Base-by-base conservation (phyloP, 2,113 vertebrate genomes). In the Nycticryphes semicollaris region DNA sequence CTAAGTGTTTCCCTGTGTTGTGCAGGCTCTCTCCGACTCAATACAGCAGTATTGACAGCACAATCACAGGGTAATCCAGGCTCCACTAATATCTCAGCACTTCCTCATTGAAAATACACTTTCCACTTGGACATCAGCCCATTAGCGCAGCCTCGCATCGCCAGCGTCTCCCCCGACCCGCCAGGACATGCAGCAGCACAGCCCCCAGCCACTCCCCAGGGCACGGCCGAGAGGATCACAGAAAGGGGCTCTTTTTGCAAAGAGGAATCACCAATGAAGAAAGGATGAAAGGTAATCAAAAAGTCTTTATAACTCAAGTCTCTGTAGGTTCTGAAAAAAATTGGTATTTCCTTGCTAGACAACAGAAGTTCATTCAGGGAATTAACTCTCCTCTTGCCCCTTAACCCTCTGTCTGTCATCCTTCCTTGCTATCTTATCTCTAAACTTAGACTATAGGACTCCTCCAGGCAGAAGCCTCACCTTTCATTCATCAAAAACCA, bases 31-130 rank as follows among this genome's bases (percentile, higher is more conserved):
- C 98, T 96, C 97, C 77, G 96, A 98, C 98, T 99, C 99, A 98
- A 99, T 99, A 99, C 99, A 96, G 98, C 98, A 92, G 98, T 99
- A 99, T 99, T 98, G 99, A 99, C 99, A 99, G 99, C 99, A 98
- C 98, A 99, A 99, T 99, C 99, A 99, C 98, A 98, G 98, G 97
- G 98, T 98, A 98, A 99, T 99, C 98, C 99, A 98, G 98, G 96
- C 98, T 97, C 97, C 97, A 88, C 98, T 98, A 98, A 97, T 97
- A 97, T 96, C 97, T 98, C 94, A 77, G 95, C 97, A 97, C 97
- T 98, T 98, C 97, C 97, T 97, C 98, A 97, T 91, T 97, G 97
- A 97, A 98, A 98, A 98, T 87, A 98, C 97, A 93, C 97, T 97
- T 97, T 97, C 97, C 94, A 84, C 93, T 97, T 97, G 98, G 98